Evolutionary conservation across 2,888 invertebrate genomes (phyloP).

Genomic region (Minunthozetes semirufus): DNA sequence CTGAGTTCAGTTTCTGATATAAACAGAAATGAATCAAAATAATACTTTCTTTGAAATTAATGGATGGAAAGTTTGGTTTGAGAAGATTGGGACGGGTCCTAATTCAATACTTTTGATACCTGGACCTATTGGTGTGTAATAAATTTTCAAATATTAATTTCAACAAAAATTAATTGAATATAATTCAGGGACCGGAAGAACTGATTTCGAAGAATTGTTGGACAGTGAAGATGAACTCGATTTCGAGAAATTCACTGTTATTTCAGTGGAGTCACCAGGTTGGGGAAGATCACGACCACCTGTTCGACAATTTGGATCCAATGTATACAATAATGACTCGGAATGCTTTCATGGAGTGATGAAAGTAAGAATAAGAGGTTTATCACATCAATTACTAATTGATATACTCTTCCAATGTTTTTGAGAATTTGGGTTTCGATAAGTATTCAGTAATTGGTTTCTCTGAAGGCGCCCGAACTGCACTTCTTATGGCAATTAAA

Average conservation of each 20-base stretch:
- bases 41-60: not conserved
- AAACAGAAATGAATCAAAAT: not conserved
- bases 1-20: not conserved
- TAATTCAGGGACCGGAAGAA: constrained; percentile 22
- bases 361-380: not conserved
- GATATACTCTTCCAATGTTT: not conserved
- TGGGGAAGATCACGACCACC: constrained; percentile 26
- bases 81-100: not conserved
- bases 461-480: constrained; percentile 49
- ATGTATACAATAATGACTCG: constrained; percentile 1
- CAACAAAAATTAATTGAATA: too few relatives aligned
- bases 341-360: constrained; percentile 18
- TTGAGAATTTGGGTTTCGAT: not conserved
- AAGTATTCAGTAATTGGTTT: constrained; percentile 44
- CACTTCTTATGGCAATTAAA: constrained; percentile 46
- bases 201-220: constrained; percentile 8
- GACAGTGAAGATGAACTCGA: not conserved
- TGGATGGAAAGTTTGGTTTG: not conserved
- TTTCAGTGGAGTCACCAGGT: constrained; percentile 26
- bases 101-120: not conserved
- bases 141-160: not conserved
- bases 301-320: not conserved
- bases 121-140: not conserved
- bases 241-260: not conserved
- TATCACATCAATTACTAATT: not conserved